These are phyloP conservation scores for Cotesia congregata DNA, from an alignment of 2,888 invertebrate species.

Conservation along the genomic window DNA sequence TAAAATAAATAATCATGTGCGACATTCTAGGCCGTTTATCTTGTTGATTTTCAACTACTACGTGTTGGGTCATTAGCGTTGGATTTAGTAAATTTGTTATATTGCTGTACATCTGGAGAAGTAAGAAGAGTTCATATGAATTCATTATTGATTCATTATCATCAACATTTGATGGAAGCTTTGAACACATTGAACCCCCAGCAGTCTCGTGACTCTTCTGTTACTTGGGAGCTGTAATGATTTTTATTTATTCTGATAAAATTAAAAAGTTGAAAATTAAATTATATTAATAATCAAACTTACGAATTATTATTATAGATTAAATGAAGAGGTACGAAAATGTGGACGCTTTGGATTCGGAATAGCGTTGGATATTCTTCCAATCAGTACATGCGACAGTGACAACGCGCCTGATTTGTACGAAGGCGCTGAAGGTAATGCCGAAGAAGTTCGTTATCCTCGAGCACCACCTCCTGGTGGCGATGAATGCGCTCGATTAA, in stretches of 20 bases:
- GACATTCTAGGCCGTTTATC: conserved; percentile 73
- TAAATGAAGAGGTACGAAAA: conserved; percentile 76
- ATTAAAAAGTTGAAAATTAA: conserved; percentile 31
- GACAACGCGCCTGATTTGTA: conserved; percentile 82
- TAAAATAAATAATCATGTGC: no score
- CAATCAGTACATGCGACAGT: conserved; percentile 80
- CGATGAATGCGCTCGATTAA: conserved; percentile 76
- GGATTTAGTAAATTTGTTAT: conserved; percentile 78
- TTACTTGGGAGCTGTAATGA: conserved; percentile 73
- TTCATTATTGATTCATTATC: conserved; percentile 75
- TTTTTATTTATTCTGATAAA: conserved; percentile 31
- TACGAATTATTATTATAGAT: conserved; percentile 67
- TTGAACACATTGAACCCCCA: conserved; percentile 73
- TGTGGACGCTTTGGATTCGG: conserved; percentile 79
- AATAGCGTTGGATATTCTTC: conserved; percentile 79
- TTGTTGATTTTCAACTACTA: conserved; percentile 81
- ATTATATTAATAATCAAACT: background rate
- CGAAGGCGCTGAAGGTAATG: conserved; percentile 61
- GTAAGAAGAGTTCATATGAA: conserved; percentile 75
- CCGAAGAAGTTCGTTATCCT: conserved; percentile 65
- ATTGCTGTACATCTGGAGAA: conserved; percentile 77
- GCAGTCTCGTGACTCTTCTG: conserved; percentile 68
- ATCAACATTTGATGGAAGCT: conserved; percentile 74
- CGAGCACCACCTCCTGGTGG: conserved; percentile 73
- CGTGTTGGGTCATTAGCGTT: conserved; percentile 80